Evolutionary conservation across 2,113 vertebrate genomes (phyloP), one percentile per base, ranked within the genome.

Genomic region (Seriola aureovittata): DNA sequence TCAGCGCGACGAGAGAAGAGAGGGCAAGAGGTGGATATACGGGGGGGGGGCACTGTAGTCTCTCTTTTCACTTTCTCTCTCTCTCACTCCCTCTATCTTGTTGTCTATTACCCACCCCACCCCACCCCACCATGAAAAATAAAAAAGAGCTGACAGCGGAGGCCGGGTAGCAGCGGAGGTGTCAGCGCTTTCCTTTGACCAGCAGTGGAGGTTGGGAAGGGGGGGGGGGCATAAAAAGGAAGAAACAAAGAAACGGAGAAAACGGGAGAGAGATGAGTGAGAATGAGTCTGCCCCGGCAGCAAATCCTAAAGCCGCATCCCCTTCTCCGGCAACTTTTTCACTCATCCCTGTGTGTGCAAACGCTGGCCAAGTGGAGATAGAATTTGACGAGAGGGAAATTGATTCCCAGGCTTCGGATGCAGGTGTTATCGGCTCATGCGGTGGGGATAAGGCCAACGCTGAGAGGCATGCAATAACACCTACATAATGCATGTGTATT

Each of bases 151-250:
- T 94, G 93, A 94, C 94, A 87, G 88, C 85, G 89, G 88, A 89
- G 81, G 87, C 91, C 63, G 34, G 80, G 86, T 90, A 81, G 80
- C 87, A 88, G 91, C 85, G 88, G 85, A 92, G 88, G 89, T 92
- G 94, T 95, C 94, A 95, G 94, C 92, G 87, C 93, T 95, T 95
- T 95, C 85, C 86, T 93, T 95, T 92, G 92, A 93, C 92, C 87
- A 79, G 73, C 77, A 93, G 86, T 46, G 54, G 85, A 81, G 65
- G 19, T 21, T 19, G 19, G 4, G 60, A 60, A 59, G 60, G 71
- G 69, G 54, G 73, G 81, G 65, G 74, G 88, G 85, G 81, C 75
- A 85, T 81, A 68, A 75, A 82, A 78, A 75, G 21, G 64, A 70
- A 80, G 69, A 78, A 81, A 88, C 75, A 88, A 80, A 89, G 65